These are phyloP conservation scores for Grus americana DNA, from an alignment of 2,113 vertebrate genomes.

Conservation along the genomic window DNA sequence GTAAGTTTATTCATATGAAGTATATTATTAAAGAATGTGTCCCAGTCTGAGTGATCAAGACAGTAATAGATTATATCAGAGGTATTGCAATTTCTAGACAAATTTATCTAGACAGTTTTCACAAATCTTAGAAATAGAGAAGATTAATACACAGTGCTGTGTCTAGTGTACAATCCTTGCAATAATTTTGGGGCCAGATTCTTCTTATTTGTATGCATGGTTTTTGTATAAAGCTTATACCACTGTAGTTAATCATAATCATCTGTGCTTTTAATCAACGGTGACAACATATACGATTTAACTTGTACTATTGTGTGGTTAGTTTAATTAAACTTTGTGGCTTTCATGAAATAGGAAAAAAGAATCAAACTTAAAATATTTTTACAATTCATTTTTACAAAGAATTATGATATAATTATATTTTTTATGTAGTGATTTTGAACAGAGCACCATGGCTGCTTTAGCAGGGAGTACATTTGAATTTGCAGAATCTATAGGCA, in stretches of 20 bases:
- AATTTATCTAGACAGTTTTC: neutral
- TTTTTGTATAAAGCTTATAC: neutral
- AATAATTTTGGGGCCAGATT: neutral
- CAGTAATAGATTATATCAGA: neutral
- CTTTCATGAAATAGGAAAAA: neutral
- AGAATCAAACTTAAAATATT: neutral
- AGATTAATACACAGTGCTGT: neutral
- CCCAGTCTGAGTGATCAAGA: neutral
- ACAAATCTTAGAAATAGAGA: neutral
- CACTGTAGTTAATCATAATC: neutral
- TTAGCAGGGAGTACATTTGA: neutral
- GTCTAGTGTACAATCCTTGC: neutral
- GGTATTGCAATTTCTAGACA: neutral
- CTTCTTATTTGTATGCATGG: neutral
- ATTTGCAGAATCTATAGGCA: neutral
- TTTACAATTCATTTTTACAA: neutral
- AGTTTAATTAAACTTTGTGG: neutral
- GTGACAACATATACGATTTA: neutral
- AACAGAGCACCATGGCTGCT: neutral
- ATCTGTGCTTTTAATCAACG: neutral
- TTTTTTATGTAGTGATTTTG: neutral
- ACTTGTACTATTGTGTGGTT: fast-evolving
- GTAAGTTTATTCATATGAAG: neutral
- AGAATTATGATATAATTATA: neutral
- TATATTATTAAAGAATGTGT: neutral